phyloP scores from a whole-genome alignment of 1,140 invertebrate genomes.

The Hestina assimilis region DNA sequence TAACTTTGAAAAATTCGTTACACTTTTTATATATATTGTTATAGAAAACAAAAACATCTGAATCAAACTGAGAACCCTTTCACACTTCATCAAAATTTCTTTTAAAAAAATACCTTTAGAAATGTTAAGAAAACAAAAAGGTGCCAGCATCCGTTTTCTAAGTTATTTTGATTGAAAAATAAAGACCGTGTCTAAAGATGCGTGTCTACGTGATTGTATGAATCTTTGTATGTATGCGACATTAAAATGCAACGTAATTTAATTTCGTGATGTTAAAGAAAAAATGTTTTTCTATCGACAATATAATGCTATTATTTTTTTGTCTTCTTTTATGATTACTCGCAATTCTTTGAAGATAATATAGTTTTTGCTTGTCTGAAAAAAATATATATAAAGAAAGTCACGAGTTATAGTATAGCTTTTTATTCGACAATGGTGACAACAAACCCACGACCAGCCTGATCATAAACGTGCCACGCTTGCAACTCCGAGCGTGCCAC shows the following conservation, averaged over 20 bases:
- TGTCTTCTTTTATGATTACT: too few relatives aligned
- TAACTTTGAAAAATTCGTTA: neutral
- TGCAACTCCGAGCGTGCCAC: too few relatives aligned
- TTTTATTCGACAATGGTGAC: too few relatives aligned
- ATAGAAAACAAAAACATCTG: conserved; percentile 38
- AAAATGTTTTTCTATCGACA: too few relatives aligned
- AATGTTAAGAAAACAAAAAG: conserved; percentile 43
- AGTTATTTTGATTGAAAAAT: conserved; percentile 75
- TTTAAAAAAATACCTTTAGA: conserved; percentile 41
- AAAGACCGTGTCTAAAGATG: conserved; percentile 58
- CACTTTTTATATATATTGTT: neutral
- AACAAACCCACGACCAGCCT: too few relatives aligned
- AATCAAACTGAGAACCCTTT: conserved; percentile 67
- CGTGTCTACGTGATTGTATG: conserved; percentile 7
- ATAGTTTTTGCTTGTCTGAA: too few relatives aligned
- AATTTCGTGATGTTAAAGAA: too few relatives aligned
- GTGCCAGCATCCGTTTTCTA: conserved; percentile 57
- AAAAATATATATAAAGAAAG: too few relatives aligned
- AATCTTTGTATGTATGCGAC: neutral
- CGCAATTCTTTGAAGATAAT: too few relatives aligned
- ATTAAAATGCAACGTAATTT: neutral
- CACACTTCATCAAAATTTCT: conserved; percentile 67
- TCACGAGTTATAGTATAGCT: too few relatives aligned
- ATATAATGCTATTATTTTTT: too few relatives aligned
- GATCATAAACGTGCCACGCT: too few relatives aligned